Percentiles rank a stretch among this genome's conserved stretches.
These are phyloP conservation scores for Dinocampus coccinellae DNA, from an alignment of 2,888 invertebrate species.

Conservation along the genomic window DNA sequence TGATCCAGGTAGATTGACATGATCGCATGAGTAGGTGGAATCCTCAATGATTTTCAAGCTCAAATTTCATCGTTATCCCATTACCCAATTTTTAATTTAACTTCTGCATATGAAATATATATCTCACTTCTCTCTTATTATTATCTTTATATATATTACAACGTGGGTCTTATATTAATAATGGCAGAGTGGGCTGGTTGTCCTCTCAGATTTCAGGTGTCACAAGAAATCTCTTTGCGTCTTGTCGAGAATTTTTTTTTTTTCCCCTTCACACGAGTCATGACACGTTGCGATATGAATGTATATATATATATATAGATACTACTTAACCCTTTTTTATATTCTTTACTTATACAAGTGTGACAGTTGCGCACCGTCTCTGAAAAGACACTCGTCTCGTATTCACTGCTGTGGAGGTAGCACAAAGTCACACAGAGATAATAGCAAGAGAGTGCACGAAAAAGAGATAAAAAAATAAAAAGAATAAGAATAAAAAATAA, in stretches of 20 bases:
- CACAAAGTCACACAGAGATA: too few relatives aligned
- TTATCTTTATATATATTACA: background rate
- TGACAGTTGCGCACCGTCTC: background rate
- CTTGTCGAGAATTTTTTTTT: constrained; percentile 4
- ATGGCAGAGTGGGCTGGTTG: constrained; percentile 40
- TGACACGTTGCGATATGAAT: background rate
- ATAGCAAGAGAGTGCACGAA: too few relatives aligned
- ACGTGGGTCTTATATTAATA: constrained; percentile 51
- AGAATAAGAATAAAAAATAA: too few relatives aligned
- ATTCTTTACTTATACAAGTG: background rate
- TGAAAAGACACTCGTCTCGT: background rate
- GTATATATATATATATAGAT: background rate
- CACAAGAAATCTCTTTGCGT: constrained; percentile 24
- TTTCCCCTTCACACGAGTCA: background rate
- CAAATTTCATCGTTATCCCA: constrained; percentile 52
- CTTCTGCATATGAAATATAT: constrained; percentile 6
- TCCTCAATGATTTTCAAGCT: constrained; percentile 52
- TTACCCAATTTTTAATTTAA: constrained; percentile 36
- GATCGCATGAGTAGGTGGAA: constrained; percentile 42
- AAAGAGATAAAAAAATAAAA: too few relatives aligned
- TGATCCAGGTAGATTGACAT: constrained; percentile 38
- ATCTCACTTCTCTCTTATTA: background rate
- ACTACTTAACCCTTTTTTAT: background rate
- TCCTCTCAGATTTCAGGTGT: constrained; percentile 45
- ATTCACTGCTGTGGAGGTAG: background rate